Base-by-base conservation (phyloP, 2,888 invertebrate genomes). In the Pristionchus arcanus region DNA sequence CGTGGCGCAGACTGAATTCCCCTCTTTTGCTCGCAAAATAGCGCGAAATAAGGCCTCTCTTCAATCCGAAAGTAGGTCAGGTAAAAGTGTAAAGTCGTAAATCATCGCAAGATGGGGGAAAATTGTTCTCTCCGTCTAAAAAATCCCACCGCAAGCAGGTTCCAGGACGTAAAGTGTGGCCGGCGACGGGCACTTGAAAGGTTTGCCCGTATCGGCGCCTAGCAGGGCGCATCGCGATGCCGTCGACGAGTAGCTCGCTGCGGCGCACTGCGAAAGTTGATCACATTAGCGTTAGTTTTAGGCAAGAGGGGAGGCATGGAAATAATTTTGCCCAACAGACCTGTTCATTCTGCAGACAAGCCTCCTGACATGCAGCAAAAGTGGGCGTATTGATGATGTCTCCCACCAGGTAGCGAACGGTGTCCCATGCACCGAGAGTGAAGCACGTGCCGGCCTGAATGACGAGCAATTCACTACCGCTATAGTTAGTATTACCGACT, bases 241-340 rank as follows among this genome's bases (percentile, higher is more conserved):
- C 5, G 63, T 16, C 13, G 66, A 66, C n/a, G 66, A 66, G 66
- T 66, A 66, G 66, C 66, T 66, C n/a, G 66, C 66, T n/a, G 66
- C 66, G 28, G 66, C 66, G 66, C 66, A 66, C 66, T 66, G 66
- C n/a, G n/a, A n/a, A n/a, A n/a, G n/a, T n/a, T n/a, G n/a, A n/a
- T n/a, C n/a, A n/a, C n/a, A n/a, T n/a, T n/a, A n/a, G n/a, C n/a
- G n/a, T n/a, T n/a, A n/a, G n/a, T n/a, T n/a, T n/a, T 15, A 66
- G 28, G 66, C 3, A 15, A 66, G 7, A 28, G n/a, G 5, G 5
- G 5, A 21, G 5, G 63, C n/a, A n/a, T 63, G 16, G 21, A 16
- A 63, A 25, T 21, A 5, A n/a, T 21, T 21, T 16, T 21, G 21
- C 11, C 11, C 25, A 5, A 63, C 15, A 21, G 9, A 66, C 66